Evolutionary conservation across 2,113 vertebrate species (phyloP).

Genomic region (Microcebus tavaratra): DNA sequence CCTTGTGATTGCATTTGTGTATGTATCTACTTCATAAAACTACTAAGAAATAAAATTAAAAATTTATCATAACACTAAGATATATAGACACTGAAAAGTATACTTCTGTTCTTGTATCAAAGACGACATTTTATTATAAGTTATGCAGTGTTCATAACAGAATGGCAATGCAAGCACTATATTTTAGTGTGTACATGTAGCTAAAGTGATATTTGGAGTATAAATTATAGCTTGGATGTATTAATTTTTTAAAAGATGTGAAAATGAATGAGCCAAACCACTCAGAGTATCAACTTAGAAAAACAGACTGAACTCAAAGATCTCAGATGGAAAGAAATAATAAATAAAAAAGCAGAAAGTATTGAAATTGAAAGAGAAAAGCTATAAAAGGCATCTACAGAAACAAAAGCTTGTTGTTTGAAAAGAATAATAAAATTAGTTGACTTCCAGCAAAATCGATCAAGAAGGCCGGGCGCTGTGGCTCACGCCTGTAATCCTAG

Average conservation of each 20-base stretch:
- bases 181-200: neutral
- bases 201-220: neutral
- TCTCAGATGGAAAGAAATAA: neutral
- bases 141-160: neutral
- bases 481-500: no score
- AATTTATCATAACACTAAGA: neutral
- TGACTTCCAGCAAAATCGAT: neutral
- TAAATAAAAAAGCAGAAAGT: neutral
- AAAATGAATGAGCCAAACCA: neutral
- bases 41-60: neutral
- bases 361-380: neutral
- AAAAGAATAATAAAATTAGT: neutral
- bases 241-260: neutral
- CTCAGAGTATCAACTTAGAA: neutral
- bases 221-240: neutral
- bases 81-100: neutral
- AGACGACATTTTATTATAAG: constrained; percentile 1
- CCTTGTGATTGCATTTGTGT: neutral
- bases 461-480: no score
- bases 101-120: neutral
- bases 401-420: neutral
- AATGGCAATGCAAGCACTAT: neutral
- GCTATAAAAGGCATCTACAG: neutral
- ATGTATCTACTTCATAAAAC: neutral
- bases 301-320: constrained; percentile 3